Evolutionary conservation across 2,888 invertebrate genomes (phyloP).

Genomic region (Coenonympha arcania): DNA sequence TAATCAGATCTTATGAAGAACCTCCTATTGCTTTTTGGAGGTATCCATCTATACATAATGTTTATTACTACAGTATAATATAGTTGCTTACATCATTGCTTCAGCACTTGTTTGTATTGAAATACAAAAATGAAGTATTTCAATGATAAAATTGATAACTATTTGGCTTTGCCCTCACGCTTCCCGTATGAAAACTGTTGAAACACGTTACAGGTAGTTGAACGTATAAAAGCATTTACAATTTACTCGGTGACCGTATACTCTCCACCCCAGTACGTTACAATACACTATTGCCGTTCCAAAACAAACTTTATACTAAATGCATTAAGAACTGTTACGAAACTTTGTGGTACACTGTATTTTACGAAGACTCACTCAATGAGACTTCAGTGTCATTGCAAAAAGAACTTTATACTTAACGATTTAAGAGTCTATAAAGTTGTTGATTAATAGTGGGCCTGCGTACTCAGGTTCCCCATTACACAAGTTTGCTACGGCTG

Average conservation of each 20-base stretch:
- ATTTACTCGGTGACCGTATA: slow-evolving; percentile 29
- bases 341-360: slow-evolving; percentile 1
- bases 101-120: background rate
- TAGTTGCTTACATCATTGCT: background rate
- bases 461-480: slow-evolving; percentile 24
- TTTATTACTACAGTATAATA: background rate
- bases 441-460: background rate
- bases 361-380: background rate
- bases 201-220: slow-evolving; percentile 29
- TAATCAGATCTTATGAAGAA: too few relatives aligned
- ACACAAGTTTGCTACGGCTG: slow-evolving; percentile 30
- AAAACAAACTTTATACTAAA: slow-evolving; percentile 2
- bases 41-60: too few relatives aligned
- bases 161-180: slow-evolving; percentile 13
- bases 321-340: background rate
- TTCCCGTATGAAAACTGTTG: slow-evolving; percentile 21
- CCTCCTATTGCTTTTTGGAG: too few relatives aligned
- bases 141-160: slow-evolving; percentile 6
- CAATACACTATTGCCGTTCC: background rate
- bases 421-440: background rate
- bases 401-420: slow-evolving; percentile 2
- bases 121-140: background rate
- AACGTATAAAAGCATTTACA: slow-evolving; percentile 30
- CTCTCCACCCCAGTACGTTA: background rate
- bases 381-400: background rate